phyloP scores from a whole-genome alignment of 2,888 invertebrate genomes.

The Epistrophe eligans region DNA sequence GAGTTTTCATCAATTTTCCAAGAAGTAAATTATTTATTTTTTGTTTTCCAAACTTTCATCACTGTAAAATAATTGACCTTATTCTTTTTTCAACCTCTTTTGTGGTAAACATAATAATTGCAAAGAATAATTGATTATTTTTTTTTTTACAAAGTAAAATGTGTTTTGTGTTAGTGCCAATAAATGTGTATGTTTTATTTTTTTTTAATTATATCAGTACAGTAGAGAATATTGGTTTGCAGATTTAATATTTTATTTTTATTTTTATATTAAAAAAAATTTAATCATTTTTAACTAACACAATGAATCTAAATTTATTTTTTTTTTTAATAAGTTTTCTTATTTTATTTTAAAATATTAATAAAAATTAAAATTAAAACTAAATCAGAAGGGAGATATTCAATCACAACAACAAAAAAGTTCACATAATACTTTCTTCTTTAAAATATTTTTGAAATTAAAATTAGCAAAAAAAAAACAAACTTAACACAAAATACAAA shows the following conservation, averaged over 20 bases:
- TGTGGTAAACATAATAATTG: conserved; percentile 53
- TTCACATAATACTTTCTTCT: conserved; percentile 71
- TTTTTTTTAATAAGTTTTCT: conserved; percentile 48
- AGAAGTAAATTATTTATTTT: conserved; percentile 6
- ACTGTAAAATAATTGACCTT: conserved; percentile 5
- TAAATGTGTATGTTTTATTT: conserved; percentile 80
- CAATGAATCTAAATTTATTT: conserved; percentile 55
- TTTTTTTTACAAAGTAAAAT: conserved; percentile 77
- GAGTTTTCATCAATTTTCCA: conserved; percentile 62
- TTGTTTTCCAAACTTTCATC: conserved; percentile 9
- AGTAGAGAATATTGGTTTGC: conserved; percentile 28
- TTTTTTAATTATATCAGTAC: background rate
- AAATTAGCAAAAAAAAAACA: background rate
- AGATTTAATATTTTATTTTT: conserved; percentile 18
- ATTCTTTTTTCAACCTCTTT: conserved; percentile 42
- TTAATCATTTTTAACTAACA: conserved; percentile 67
- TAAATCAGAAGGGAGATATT: conserved; percentile 62
- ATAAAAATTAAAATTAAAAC: conserved; percentile 22
- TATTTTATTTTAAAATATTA: conserved; percentile 13
- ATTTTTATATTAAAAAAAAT: conserved; percentile 33
- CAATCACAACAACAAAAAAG: conserved; percentile 77
- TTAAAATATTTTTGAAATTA: conserved; percentile 22
- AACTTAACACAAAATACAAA: conserved; percentile 68
- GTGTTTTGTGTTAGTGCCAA: conserved; percentile 84
- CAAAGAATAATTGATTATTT: conserved; percentile 6